A percentile compares a stretch with the other conserved stretches of the same genome.
Evolutionary conservation across 2,797 vertebrate species (phyloP).

Genomic region (Calcarius lapponicus): DNA sequence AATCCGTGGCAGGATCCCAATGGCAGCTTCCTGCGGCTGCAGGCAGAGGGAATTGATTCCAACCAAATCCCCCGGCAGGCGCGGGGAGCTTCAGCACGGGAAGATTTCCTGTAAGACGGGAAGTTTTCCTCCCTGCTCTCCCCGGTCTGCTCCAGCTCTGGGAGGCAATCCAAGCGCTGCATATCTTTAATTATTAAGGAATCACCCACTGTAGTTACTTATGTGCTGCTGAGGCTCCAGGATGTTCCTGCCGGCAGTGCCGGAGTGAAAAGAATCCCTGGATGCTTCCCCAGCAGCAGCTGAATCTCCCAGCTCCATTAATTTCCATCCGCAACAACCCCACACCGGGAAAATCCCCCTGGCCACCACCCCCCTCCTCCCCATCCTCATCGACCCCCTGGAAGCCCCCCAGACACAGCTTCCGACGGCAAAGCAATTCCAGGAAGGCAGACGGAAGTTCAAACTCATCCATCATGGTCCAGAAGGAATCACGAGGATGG

Average conservation of each 20-base stretch:
- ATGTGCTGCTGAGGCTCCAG: neutral
- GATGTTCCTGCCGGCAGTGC: conserved; percentile 2
- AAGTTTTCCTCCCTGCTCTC: conserved; percentile 35
- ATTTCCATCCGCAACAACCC: neutral
- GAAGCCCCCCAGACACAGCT: neutral
- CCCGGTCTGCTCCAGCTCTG: neutral
- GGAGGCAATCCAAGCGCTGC: conserved; percentile 37
- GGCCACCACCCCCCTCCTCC: neutral
- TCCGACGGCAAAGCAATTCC: neutral
- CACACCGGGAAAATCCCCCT: neutral
- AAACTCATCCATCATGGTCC: neutral
- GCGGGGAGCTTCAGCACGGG: accelerated
- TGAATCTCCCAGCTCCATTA: neutral
- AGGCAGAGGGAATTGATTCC: neutral
- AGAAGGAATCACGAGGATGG: neutral
- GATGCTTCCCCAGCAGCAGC: neutral
- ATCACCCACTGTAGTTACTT: conserved; percentile 38
- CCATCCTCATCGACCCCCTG: neutral
- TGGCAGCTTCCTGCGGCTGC: neutral
- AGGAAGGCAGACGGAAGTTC: neutral
- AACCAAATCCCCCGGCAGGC: neutral
- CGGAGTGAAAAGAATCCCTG: neutral
- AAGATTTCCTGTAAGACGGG: conserved; percentile 62
- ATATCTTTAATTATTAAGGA: conserved; percentile 68
- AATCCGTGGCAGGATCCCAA: neutral